Evolutionary conservation across 2,888 invertebrate genomes (phyloP), one percentile per base, ranked within the genome.

Genomic region (Stenotaenia linearis): DNA sequence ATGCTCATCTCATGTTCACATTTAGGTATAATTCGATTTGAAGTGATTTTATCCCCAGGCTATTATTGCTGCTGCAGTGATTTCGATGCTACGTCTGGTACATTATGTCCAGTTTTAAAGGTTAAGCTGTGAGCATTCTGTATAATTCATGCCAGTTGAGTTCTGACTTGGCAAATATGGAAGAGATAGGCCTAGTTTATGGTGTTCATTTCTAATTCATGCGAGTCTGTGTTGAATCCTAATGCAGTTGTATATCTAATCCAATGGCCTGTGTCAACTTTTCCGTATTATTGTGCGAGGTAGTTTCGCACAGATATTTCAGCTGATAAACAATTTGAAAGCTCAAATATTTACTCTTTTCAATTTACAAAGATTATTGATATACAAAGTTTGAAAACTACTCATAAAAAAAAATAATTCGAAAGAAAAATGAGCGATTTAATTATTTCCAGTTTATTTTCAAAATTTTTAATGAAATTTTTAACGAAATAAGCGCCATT

Each of bases 101-200:
- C 50, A 50, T 50, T 50, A 50, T 50, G 69, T 69, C 69, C 69
- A 69, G 69, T 69, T 69, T 69, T 69, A 69, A 69, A 69, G 69
- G 69, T 69, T 69, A 69, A 69, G 69, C 25, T 69, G 69, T 69
- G 69, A 1, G 69, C 69, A 28, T 69, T 28, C 25, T 69, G 12
- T 69, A 69, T 69, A 69, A 69, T 69, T 69, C 69, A 69, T 69
- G 69, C 69, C 69, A 28, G 69, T 69, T 69, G 69, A 69, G 69
- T 69, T 69, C 69, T 28, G 69, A 69, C 12, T 69, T 69, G 69
- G 69, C 69, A 69, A 69, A 69, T 69, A 69, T 69, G 69, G 23
- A 23, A 10, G 69, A 69, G 69, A 69, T 69, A 69, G 69, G 69
- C 69, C 69, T 69, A 69, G 69, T 69, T 69, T 69, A 69, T 25